Percentiles rank a stretch among this genome's conserved stretches.
Evolutionary conservation across 2,888 invertebrate species (phyloP).

Genomic region (Miltochrista miniata): DNA sequence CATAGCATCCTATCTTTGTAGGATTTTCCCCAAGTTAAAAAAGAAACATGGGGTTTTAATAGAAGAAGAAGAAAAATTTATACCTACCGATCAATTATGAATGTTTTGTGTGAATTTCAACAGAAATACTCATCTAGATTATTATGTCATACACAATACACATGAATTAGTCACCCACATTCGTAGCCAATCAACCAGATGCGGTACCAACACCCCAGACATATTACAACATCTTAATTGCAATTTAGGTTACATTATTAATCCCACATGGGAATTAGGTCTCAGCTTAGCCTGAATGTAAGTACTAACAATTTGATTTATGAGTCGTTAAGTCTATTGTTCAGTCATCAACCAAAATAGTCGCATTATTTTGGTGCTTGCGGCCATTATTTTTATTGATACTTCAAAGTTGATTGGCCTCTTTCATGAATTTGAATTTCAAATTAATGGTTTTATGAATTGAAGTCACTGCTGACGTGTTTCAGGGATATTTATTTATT

Average conservation of each 20-base stretch:
- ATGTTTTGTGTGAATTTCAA: no score
- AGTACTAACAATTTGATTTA: conserved; percentile 52
- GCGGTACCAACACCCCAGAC: conserved; percentile 18
- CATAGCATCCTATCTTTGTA: no score
- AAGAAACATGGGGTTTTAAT: no score
- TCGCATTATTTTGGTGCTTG: conserved; percentile 23
- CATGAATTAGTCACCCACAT: conserved; percentile 8
- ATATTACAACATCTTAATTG: conserved; percentile 40
- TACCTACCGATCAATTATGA: no score
- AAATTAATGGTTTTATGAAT: conserved; percentile 1
- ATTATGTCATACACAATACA: no score
- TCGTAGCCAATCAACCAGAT: conserved; percentile 17
- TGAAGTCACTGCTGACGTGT: not conserved
- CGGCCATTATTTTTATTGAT: conserved; percentile 25
- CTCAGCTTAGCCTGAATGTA: conserved; percentile 44
- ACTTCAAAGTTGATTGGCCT: conserved; percentile 18
- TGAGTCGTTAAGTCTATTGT: conserved; percentile 28
- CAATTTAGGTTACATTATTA: conserved; percentile 46
- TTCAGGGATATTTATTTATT: no score
- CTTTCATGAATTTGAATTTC: conserved; percentile 9
- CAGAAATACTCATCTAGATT: no score
- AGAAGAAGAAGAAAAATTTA: no score
- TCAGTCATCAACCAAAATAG: conserved; percentile 43
- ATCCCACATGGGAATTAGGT: conserved; percentile 53
- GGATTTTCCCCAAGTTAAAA: no score